A percentile compares a stretch with the other conserved stretches of the same genome.
Conservation (phyloP, 1,140 invertebrate genomes). For the Neodiprion pinetum region DNA sequence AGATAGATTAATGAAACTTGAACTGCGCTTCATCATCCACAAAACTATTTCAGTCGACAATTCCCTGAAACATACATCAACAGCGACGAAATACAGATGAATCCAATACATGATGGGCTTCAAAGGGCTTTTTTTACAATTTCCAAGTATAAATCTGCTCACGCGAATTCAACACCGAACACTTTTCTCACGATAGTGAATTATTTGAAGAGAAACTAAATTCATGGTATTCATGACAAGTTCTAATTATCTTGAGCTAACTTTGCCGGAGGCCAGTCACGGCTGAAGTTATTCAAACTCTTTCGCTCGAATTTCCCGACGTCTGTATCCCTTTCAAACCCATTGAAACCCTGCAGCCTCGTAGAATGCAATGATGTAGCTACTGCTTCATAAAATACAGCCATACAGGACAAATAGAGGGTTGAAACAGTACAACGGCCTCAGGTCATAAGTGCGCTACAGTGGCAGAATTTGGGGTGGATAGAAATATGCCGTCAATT, state of each 20-base stretch:
- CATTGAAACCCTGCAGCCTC: background rate
- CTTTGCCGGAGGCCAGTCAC: background rate
- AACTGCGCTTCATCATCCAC: background rate
- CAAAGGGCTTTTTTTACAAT: no score
- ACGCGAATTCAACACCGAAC: no score
- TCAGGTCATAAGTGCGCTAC: background rate
- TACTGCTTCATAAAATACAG: background rate
- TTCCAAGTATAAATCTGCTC: no score
- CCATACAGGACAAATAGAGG: background rate
- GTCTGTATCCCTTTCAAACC: background rate
- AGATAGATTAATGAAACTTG: background rate
- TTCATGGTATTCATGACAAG: background rate
- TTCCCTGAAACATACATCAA: no score
- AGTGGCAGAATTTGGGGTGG: background rate
- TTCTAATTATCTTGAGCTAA: background rate
- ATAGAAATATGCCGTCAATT: background rate
- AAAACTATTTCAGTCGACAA: background rate
- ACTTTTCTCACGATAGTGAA: no score
- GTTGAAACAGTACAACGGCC: background rate
- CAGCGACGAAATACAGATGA: no score
- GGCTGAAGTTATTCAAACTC: background rate
- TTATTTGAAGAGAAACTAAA: no score
- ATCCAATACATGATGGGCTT: no score
- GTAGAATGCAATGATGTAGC: background rate
- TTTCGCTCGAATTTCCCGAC: background rate